phyloP scores from a whole-genome alignment of 2,888 invertebrate species.

The Sphaerolaimus hirsutus region DNA sequence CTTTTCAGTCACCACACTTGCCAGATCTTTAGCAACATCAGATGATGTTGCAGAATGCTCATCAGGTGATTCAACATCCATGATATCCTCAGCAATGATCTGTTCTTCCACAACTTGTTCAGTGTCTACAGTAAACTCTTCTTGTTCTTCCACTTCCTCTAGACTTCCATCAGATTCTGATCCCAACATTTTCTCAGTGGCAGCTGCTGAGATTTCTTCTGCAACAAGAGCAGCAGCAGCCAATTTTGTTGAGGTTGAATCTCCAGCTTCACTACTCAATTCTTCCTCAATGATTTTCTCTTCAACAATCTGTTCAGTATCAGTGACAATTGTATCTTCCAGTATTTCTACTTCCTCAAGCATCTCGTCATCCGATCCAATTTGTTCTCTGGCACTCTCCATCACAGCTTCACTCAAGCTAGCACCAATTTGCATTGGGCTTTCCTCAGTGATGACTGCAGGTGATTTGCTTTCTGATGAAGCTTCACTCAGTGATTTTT shows the following conservation, averaged over 20 bases:
- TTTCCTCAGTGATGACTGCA: no score
- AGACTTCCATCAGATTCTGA: not conserved
- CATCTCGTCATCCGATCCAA: not conserved
- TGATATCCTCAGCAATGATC: no score
- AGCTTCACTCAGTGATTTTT: no score
- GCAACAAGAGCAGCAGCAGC: constrained; percentile 4
- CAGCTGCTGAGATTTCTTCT: not conserved
- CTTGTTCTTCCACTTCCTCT: not conserved
- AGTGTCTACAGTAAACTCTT: not conserved
- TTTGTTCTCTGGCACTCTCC: not conserved
- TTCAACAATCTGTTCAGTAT: not conserved
- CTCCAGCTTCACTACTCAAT: no score
- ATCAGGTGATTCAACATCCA: no score
- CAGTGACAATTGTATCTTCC: not conserved
- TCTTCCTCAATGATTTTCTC: no score
- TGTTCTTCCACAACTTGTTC: not conserved
- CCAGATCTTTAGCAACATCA: no score
- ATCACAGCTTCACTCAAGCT: no score
- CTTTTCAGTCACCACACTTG: no score
- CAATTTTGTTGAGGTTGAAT: not conserved
- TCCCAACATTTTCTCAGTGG: not conserved
- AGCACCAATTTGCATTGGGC: no score
- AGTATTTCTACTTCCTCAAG: constrained; percentile 2
- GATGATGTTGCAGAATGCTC: no score
- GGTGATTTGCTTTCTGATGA: no score